Percentiles rank a stretch among this genome's conserved stretches.
These are phyloP conservation scores for Gymnosoma rotundatum DNA, from an alignment of 2,888 invertebrate species.

Conservation along the genomic window DNA sequence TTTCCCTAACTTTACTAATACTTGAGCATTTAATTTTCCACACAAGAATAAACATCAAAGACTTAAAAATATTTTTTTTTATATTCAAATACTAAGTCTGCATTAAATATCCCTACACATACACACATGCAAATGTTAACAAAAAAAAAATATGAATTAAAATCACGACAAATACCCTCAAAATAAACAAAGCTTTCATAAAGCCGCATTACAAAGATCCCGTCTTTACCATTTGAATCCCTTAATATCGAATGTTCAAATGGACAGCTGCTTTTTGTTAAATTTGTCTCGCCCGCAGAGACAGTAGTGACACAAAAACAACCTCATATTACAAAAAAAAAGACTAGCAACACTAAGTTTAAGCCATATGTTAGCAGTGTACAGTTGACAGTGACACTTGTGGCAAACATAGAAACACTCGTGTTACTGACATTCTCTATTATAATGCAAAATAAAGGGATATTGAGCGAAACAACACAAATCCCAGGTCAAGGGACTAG, in stretches of 20 bases:
- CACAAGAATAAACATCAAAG: too few relatives aligned
- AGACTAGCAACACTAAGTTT: background rate
- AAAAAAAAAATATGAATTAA: conserved; percentile 1
- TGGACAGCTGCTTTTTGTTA: conserved; percentile 48
- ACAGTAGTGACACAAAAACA: background rate
- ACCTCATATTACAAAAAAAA: background rate
- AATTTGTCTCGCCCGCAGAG: conserved; percentile 11
- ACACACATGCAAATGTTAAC: background rate
- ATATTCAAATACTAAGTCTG: background rate
- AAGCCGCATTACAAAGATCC: conserved; percentile 50
- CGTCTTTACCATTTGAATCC: conserved; percentile 6
- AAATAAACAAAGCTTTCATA: conserved; percentile 40
- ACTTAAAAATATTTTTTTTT: background rate
- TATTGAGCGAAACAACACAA: conserved; percentile 15
- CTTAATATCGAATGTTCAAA: conserved; percentile 31
- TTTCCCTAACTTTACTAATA: too few relatives aligned
- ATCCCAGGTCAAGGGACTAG: conserved; percentile 35
- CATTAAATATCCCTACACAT: background rate
- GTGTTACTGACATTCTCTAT: conserved; percentile 33
- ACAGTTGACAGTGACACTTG: conserved; percentile 22
- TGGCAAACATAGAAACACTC: background rate
- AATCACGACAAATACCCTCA: conserved; percentile 16
- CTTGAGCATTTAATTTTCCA: too few relatives aligned
- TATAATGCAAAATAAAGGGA: background rate
- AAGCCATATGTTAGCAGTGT: background rate